Evolutionary conservation across 2,797 vertebrate genomes (phyloP).

Genomic region (Leuciscus waleckii): DNA sequence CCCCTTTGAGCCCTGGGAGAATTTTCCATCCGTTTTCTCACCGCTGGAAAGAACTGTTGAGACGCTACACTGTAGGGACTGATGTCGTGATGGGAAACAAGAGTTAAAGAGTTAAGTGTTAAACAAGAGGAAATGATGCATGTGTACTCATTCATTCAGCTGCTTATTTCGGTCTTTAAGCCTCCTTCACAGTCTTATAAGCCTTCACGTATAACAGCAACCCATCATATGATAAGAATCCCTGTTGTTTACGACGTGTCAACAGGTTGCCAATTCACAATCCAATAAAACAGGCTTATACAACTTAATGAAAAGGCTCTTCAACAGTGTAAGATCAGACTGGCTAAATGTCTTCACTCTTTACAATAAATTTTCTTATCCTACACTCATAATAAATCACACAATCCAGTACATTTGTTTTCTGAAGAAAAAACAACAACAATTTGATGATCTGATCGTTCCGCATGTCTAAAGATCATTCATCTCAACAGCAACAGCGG

Average conservation of each 20-base stretch:
- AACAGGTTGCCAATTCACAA: background rate
- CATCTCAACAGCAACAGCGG: background rate
- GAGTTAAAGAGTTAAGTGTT: background rate
- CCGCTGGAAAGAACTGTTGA: slow-evolving; percentile 24
- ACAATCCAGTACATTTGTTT: too few species aligned
- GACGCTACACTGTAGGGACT: background rate
- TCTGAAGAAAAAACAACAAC: background rate
- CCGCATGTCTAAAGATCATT: background rate
- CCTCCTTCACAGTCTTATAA: slow-evolving; percentile 7
- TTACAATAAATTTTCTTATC: background rate
- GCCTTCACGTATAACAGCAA: background rate
- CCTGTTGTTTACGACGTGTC: background rate
- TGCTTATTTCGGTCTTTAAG: slow-evolving; percentile 23
- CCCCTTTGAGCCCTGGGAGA: slow-evolving; percentile 13
- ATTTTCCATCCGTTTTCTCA: slow-evolving; percentile 43
- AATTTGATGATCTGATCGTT: background rate
- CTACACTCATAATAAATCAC: background rate
- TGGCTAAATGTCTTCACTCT: background rate
- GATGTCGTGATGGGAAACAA: slow-evolving; percentile 8
- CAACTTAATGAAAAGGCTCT: background rate
- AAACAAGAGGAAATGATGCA: slow-evolving; percentile 19
- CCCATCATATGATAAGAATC: background rate
- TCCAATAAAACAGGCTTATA: slow-evolving; percentile 14
- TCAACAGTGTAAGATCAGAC: background rate
- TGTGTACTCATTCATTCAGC: background rate